A percentile compares a stretch with the other conserved stretches of the same genome.
phyloP scores from a whole-genome alignment of 2,888 invertebrate species.

The Drosophila kuntzei region DNA sequence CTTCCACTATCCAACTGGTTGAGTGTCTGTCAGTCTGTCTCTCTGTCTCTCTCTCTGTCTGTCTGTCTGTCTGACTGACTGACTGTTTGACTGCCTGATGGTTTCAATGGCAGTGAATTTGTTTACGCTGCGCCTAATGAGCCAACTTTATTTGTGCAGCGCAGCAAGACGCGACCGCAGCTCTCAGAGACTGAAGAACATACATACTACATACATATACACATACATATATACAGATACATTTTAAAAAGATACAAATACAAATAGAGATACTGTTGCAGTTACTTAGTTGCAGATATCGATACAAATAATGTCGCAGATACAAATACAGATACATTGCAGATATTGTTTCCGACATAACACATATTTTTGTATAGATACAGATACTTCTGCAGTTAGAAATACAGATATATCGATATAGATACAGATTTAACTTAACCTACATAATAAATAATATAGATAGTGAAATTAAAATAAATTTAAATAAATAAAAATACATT shows the following conservation, averaged over 20 bases:
- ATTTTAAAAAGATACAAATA: slow-evolving; percentile 9
- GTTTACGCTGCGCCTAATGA: slow-evolving; percentile 76
- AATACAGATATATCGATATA: not conserved
- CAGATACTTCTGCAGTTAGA: not conserved
- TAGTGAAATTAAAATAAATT: not conserved
- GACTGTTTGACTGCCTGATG: slow-evolving; percentile 33
- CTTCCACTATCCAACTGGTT: slow-evolving; percentile 45
- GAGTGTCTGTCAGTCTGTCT: slow-evolving; percentile 17
- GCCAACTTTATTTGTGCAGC: slow-evolving; percentile 65
- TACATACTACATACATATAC: slow-evolving; percentile 1
- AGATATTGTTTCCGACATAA: not conserved
- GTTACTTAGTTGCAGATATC: not conserved
- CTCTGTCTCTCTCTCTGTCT: slow-evolving; percentile 14
- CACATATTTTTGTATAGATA: not conserved
- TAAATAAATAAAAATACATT: no score
- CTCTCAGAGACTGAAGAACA: slow-evolving; percentile 15
- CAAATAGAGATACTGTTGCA: slow-evolving; percentile 14
- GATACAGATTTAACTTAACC: not conserved
- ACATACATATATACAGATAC: slow-evolving; percentile 15
- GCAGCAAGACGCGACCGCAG: slow-evolving; percentile 59
- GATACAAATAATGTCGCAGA: not conserved
- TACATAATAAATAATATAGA: not conserved
- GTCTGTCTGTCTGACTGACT: slow-evolving; percentile 25
- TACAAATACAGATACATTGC: not conserved
- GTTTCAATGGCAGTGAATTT: slow-evolving; percentile 62